phyloP scores from a whole-genome alignment of 53 echinoderm and acorn worm species.

The Astropecten irregularis region DNA sequence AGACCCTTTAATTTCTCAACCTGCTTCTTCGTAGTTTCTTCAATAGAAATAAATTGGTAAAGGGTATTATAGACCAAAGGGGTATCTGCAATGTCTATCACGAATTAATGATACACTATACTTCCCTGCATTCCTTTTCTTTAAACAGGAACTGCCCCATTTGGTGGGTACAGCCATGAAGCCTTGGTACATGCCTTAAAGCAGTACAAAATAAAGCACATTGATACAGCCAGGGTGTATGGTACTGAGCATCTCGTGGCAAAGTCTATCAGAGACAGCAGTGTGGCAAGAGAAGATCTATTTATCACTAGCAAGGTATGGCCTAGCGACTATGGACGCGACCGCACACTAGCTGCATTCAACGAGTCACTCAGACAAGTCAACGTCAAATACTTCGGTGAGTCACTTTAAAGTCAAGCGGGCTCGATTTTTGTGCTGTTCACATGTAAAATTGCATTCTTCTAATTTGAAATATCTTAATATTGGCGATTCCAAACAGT shows the following conservation, averaged over 20 bases:
- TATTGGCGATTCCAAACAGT: too few relatives aligned
- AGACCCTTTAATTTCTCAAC: too few relatives aligned
- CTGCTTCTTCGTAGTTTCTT: too few relatives aligned
- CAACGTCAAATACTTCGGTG: constrained; percentile 45
- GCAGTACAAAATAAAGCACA: constrained; percentile 33
- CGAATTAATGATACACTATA: too few relatives aligned
- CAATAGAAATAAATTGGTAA: too few relatives aligned
- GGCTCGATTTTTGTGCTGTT: too few relatives aligned
- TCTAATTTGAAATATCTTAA: too few relatives aligned
- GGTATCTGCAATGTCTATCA: too few relatives aligned
- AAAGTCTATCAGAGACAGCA: constrained; percentile 32
- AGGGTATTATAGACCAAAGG: too few relatives aligned
- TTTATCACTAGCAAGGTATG: constrained; percentile 56
- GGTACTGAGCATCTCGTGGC: constrained; percentile 13
- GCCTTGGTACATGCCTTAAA: constrained; percentile 56
- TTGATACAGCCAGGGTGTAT: constrained; percentile 60
- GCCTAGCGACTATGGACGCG: constrained; percentile 49
- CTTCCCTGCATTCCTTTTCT: not conserved
- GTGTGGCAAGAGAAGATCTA: constrained; percentile 21
- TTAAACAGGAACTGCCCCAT: constrained; percentile 31
- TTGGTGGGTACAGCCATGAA: constrained; percentile 45
- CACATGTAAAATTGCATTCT: too few relatives aligned
- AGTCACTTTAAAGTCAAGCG: too few relatives aligned
- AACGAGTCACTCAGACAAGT: constrained; percentile 27
- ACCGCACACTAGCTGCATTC: constrained; percentile 11